phyloP scores from a whole-genome alignment of 2,113 vertebrate genomes.

The Brachyistius frenatus region DNA sequence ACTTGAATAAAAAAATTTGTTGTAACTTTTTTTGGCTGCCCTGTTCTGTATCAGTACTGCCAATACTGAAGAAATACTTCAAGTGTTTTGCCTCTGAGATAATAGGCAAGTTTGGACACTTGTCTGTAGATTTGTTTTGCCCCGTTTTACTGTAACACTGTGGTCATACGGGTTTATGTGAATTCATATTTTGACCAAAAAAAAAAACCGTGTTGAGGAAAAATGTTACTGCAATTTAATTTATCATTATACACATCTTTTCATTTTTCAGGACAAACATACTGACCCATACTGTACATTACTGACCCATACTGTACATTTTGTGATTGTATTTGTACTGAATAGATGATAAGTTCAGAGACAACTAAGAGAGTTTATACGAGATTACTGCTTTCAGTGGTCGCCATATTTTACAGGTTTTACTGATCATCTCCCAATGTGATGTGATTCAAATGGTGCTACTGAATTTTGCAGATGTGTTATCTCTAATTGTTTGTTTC shows the following conservation, averaged over 20 bases:
- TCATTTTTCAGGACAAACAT: too few species aligned
- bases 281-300: too few species aligned
- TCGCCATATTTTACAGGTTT: neutral
- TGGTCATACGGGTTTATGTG: constrained; percentile 1
- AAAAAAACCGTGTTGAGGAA: neutral
- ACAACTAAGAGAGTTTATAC: too few species aligned
- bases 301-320: too few species aligned
- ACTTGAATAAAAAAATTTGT: neutral
- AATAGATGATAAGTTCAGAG: too few species aligned
- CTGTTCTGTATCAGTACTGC: constrained; percentile 74
- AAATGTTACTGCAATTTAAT: too few species aligned
- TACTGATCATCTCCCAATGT: neutral
- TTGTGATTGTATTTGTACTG: too few species aligned
- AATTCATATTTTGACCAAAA: too few species aligned
- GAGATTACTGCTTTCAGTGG: neutral
- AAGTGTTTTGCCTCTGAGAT: constrained; percentile 23
- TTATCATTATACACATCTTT: too few species aligned
- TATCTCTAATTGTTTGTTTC: neutral
- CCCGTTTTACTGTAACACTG: neutral
- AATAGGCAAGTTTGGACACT: constrained; percentile 8
- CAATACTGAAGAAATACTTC: neutral
- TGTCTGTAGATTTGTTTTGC: neutral
- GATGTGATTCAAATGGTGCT: neutral
- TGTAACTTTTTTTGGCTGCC: constrained; percentile 1
- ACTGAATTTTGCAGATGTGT: neutral